Base-by-base conservation (phyloP, 2,888 invertebrate species). In the Brachyopa scutellaris region DNA sequence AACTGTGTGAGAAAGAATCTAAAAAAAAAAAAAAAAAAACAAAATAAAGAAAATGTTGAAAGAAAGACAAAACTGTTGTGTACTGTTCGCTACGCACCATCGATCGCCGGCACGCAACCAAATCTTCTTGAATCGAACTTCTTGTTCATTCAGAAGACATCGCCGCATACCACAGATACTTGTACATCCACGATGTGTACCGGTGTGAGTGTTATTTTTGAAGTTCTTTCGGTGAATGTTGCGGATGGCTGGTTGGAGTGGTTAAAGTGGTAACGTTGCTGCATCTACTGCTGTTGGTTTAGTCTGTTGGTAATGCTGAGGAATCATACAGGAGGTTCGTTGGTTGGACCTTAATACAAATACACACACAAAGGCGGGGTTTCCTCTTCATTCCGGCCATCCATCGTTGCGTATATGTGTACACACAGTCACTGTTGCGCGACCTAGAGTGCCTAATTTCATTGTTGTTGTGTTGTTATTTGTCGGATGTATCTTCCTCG, bases 401-500 rank as follows among this genome's bases (percentile, higher is more conserved):
- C 19, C 40, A 49, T 49, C 40, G 6, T 21, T 29, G 7, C 23
- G 55, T 45, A 26, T 19, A 40, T 57, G 26, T 23, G 33, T 47
- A 62, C 33, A 57, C 55, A 55, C 38, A 62, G 42, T 38, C 61
- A 42, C 53, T 82, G 77, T 82, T 82, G 70, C 72, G 72, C 82
- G 76, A 82, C 82, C 82, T 82, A 82, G 77, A 82, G 82, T 77
- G 59, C 70, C 77, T 77, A 66, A 76, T 77, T 82, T 47, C 61
- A 11, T 72, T 70, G 70, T 70, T 77, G 31, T 66, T 77, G 82
- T 70, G 64, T 66, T 83, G 72, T 73, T 78, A 83, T 83, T 77
- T 83, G 78, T 83, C 83, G 83, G 83, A 83, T 83, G 78, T 83
- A 83, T 83, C 83, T 83, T 83, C 82, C 82, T 76, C 82, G 70